Evolutionary conservation across 2,113 vertebrate species (phyloP).

Genomic region (Leucoraja erinaceus): DNA sequence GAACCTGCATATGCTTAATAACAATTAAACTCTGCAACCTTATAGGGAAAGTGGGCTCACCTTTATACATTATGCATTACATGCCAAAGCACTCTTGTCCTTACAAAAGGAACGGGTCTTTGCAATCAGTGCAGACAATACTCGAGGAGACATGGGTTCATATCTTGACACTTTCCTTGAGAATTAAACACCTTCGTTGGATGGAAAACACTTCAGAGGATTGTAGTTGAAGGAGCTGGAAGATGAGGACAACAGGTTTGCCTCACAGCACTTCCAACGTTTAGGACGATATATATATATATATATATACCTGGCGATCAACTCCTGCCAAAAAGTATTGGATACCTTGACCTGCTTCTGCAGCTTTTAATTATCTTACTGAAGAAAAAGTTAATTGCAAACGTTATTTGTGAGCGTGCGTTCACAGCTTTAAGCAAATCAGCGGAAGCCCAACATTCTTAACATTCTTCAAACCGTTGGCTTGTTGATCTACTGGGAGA

Average conservation of each 20-base stretch:
- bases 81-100: neutral
- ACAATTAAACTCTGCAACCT: neutral
- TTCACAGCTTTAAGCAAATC: neutral
- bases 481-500: neutral
- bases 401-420: neutral
- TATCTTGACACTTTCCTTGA: neutral
- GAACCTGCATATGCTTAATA: neutral
- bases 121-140: neutral
- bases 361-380: neutral
- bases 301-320: neutral
- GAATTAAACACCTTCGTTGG: neutral
- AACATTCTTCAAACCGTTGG: neutral
- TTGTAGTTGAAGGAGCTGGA: neutral
- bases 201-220: neutral
- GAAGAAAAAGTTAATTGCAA: neutral
- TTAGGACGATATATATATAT: too few species aligned
- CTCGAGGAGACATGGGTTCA: neutral
- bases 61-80: neutral
- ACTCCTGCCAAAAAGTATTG: neutral
- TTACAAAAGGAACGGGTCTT: neutral
- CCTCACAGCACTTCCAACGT: neutral
- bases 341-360: neutral
- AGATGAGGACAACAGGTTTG: neutral
- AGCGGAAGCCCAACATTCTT: neutral
- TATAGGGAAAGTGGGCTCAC: neutral